Conservation (phyloP, 2,888 invertebrate genomes). For the Shargacucullia verbasci region DNA sequence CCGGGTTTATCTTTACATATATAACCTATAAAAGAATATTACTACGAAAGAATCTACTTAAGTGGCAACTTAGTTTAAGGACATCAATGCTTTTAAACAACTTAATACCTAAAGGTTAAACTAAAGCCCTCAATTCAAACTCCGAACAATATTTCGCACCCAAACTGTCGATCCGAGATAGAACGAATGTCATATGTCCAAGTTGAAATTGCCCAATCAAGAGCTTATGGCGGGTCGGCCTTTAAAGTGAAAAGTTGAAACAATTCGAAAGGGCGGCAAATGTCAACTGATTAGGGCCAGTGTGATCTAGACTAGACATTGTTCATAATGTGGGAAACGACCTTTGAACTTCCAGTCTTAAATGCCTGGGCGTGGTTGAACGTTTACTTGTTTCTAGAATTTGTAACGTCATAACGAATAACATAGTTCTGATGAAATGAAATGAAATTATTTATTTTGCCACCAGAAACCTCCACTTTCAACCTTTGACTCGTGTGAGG, state of each 20-base stretch:
- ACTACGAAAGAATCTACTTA: too few relatives aligned
- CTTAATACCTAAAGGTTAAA: neutral
- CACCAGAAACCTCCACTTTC: too few relatives aligned
- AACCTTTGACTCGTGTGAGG: slow-evolving; percentile 25
- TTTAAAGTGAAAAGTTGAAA: slow-evolving; percentile 43
- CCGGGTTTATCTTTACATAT: too few relatives aligned
- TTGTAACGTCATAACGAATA: too few relatives aligned
- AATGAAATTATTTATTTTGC: too few relatives aligned
- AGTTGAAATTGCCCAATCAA: slow-evolving; percentile 44
- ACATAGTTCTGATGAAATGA: too few relatives aligned
- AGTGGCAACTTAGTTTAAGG: too few relatives aligned
- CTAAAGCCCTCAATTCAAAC: slow-evolving; percentile 8
- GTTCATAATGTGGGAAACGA: slow-evolving; percentile 47
- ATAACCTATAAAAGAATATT: too few relatives aligned
- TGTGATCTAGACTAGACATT: slow-evolving; percentile 34
- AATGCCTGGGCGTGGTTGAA: slow-evolving; percentile 15
- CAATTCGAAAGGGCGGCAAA: slow-evolving; percentile 37
- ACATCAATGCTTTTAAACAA: too few relatives aligned
- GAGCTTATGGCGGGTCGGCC: slow-evolving; percentile 17
- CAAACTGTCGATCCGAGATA: slow-evolving; percentile 8
- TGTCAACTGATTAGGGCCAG: slow-evolving; percentile 43
- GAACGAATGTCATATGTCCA: slow-evolving; percentile 7
- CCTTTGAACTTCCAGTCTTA: slow-evolving; percentile 32
- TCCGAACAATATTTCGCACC: slow-evolving; percentile 7
- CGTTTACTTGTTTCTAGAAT: too few relatives aligned